Base-by-base conservation (phyloP, 2,888 invertebrate species). In the Chymomyza caudatula region DNA sequence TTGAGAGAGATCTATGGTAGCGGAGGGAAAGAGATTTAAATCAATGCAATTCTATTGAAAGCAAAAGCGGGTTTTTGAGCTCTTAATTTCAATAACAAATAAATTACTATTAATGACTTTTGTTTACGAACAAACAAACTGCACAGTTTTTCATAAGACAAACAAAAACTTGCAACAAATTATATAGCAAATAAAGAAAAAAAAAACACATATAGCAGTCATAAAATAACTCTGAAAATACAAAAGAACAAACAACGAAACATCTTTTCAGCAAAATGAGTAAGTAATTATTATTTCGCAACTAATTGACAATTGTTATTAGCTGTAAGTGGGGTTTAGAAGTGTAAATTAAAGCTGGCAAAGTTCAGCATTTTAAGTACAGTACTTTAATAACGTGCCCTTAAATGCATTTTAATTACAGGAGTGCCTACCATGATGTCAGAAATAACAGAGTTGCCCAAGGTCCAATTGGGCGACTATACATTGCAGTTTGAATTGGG, bases 341-440 rank as follows among this genome's bases (percentile, higher is more conserved):
- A 17, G 1, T 47, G 6, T 47, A 6, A 17, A 15, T 13, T 19
- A 13, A 15, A 2, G 15, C n/a, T 47, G 6, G 4, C 13, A 4
- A 51, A 51, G 51, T 51, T 51, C 20, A 44, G 44, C n/a, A 37
- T 37, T 11, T 11, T 11, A n/a, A 44, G 44, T 13, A 11, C 8
- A 19, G 17, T n/a, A 51, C 8, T 19, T 51, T 17, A 20, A 11
- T 17, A 17, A 17, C 13, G 3, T 17, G 15, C 2, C 13, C 5
- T 11, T 42, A 43, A 56, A 15, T 29, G 3, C 17, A 65, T 17
- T 52, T 58, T 65, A 65, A 76, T 69, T 63, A 29, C 90, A 94
- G 94, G 93, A 90, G 92, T 93, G 65, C 93, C 92, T 77, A 94
- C 94, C 65, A 94, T 96, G 94, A 90, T 96, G 87, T 95, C 95